These are phyloP conservation scores for Centruroides sculpturatus DNA, from an alignment of 1,140 invertebrate species.

Conservation along the genomic window DNA sequence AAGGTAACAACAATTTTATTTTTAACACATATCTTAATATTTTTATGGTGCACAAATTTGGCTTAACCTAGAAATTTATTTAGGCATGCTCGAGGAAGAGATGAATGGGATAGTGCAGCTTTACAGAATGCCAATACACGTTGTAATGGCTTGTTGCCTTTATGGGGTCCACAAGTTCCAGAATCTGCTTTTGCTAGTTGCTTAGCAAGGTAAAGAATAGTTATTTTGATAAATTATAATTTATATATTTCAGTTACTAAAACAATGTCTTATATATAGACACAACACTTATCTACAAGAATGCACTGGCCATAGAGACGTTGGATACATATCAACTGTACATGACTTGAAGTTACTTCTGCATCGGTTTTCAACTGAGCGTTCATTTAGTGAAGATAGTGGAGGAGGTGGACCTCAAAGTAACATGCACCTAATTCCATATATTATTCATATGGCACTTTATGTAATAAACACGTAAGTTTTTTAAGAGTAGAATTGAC, in stretches of 20 bases:
- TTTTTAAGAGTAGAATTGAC: background rate
- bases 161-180: conserved; percentile 91
- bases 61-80: background rate
- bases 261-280: conserved; percentile 22
- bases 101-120: conserved; percentile 96
- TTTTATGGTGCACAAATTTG: background rate
- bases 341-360: conserved; percentile 89
- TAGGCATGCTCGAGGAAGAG: conserved; percentile 50
- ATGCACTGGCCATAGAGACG: conserved; percentile 45
- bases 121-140: conserved; percentile 94
- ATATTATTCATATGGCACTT: conserved; percentile 83
- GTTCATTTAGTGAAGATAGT: conserved; percentile 91
- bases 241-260: background rate
- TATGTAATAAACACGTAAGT: conserved; percentile 88
- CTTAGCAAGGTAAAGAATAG: conserved; percentile 69
- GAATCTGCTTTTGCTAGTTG: conserved; percentile 89
- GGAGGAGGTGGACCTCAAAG: conserved; percentile 92
- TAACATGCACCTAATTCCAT: conserved; percentile 92
- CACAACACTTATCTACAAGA: conserved; percentile 34
- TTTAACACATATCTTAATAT: background rate
- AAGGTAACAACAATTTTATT: conserved; percentile 31
- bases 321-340: conserved; percentile 69
- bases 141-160: conserved; percentile 86
- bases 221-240: conserved; percentile 43
- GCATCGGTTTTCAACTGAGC: conserved; percentile 78